Percentiles rank a stretch among this genome's conserved stretches.
Conservation (phyloP, 2,113 vertebrate species). For the Mobula birostris region DNA sequence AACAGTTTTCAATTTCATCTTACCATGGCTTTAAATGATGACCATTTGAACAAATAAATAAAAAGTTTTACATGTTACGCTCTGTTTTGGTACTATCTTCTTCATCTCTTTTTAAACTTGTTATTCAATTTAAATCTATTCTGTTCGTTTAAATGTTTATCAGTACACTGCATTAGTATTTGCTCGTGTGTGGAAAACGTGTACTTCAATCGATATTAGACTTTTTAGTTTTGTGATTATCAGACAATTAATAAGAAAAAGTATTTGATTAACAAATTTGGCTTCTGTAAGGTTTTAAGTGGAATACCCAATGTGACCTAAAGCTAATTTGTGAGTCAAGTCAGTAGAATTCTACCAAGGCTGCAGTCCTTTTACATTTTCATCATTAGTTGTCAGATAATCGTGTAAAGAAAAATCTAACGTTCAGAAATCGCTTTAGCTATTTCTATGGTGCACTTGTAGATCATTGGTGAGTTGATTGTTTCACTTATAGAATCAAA, state of each 20-base stretch:
- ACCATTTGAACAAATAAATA: too few relatives aligned
- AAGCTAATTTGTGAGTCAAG: not conserved
- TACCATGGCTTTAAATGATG: too few relatives aligned
- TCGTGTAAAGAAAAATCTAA: not conserved
- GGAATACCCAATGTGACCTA: not conserved
- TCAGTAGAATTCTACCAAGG: not conserved
- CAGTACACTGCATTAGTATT: not conserved
- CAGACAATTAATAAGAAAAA: not conserved
- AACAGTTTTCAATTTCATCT: too few relatives aligned
- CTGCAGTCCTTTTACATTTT: not conserved
- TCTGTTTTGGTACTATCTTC: too few relatives aligned
- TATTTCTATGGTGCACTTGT: not conserved
- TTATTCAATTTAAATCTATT: not conserved
- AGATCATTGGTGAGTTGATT: not conserved
- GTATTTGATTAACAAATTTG: not conserved
- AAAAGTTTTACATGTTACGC: too few relatives aligned
- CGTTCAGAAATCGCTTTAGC: not conserved
- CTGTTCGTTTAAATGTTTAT: not conserved
- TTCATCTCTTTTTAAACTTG: too few relatives aligned
- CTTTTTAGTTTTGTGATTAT: not conserved
- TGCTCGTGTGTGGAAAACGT: not conserved
- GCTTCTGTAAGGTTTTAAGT: not conserved
- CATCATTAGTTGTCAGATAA: not conserved
- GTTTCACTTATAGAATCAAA: not conserved
- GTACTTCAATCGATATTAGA: not conserved